A percentile compares a stretch with the other conserved stretches of the same genome.
Conservation (phyloP, 2,888 invertebrate genomes). For the Adelphocoris suturalis region DNA sequence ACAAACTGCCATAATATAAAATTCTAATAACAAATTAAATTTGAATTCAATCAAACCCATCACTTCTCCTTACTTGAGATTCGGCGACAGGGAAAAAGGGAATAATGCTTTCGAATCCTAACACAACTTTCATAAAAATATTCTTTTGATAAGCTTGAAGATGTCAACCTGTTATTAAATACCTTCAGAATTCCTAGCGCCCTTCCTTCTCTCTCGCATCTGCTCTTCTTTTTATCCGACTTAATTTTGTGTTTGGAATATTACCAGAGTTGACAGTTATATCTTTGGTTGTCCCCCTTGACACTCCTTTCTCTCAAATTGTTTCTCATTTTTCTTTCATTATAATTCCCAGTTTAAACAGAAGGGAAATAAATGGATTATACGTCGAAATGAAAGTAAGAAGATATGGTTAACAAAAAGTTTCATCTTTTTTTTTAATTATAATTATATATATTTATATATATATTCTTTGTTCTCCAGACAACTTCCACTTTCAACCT, state of each 20-base stretch:
- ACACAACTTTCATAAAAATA: background rate
- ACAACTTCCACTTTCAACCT: too few species aligned
- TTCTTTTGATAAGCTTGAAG: conserved; percentile 8
- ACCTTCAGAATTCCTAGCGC: background rate
- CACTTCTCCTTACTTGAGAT: background rate
- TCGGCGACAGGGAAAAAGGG: background rate
- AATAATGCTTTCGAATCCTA: background rate
- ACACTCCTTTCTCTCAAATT: background rate
- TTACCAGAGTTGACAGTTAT: background rate
- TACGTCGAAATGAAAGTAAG: too few species aligned
- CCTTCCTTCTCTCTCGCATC: background rate
- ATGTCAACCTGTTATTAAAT: conserved; percentile 25
- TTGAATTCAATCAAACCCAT: too few species aligned
- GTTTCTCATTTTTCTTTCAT: background rate
- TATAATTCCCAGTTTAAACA: too few species aligned
- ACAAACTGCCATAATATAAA: too few species aligned
- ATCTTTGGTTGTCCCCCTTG: conserved; percentile 33
- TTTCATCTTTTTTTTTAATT: too few species aligned
- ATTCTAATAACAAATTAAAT: too few species aligned
- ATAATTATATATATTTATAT: too few species aligned
- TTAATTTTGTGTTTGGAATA: background rate
- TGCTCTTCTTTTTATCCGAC: background rate
- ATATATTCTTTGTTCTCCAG: too few species aligned
- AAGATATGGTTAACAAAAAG: too few species aligned
- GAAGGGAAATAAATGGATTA: too few species aligned